Evolutionary conservation across 2,888 invertebrate species (phyloP), one percentile per base, ranked within the genome.

Genomic region (Eudasyphora cyanicolor): DNA sequence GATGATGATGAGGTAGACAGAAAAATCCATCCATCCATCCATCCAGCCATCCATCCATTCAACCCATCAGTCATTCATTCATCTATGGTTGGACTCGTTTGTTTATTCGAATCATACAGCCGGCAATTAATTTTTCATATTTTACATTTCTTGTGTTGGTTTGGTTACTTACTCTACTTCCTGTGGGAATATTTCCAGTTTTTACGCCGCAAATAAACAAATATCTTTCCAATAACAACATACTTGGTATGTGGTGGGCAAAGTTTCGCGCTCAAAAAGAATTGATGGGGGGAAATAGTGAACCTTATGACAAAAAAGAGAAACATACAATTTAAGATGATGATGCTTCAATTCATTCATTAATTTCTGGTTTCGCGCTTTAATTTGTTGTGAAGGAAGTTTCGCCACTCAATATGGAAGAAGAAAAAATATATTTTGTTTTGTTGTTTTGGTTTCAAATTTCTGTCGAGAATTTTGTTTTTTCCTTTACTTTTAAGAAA

Each of bases 101-200:
- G 21, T 60, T 60, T 21, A 8, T 24, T 8, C 24, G 54, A 1
- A 10, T n/a, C n/a, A n/a, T n/a, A n/a, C 38, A 38, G 38, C 2
- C 21, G 14, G 2, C 10, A 27, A 57, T 24, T 24, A 57, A 57
- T 57, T 57, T 45, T 45, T 57, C 24, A 14, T 27, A 14, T 27
- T 45, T 57, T 12, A 14, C 14, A 14, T 27, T 57, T 57, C 4
- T 24, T 54, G 54, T 24, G 19, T 3, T 54, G 54, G 45, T 57
- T 79, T 54, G 7, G 67, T 51, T 73, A 27, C 14, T 10, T 45
- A 69, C 69, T 79, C 67, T 64, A 76, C 74, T 84, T 84, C 78
- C 83, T 78, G 83, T 84, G 83, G 75, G 77, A 80, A 60, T 35
- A 71, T 76, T 71, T 60, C 42, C 10, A 62, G 27, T 38, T 45